Conservation (phyloP, 2,888 invertebrate species). For the Platycnemis pennipes region DNA sequence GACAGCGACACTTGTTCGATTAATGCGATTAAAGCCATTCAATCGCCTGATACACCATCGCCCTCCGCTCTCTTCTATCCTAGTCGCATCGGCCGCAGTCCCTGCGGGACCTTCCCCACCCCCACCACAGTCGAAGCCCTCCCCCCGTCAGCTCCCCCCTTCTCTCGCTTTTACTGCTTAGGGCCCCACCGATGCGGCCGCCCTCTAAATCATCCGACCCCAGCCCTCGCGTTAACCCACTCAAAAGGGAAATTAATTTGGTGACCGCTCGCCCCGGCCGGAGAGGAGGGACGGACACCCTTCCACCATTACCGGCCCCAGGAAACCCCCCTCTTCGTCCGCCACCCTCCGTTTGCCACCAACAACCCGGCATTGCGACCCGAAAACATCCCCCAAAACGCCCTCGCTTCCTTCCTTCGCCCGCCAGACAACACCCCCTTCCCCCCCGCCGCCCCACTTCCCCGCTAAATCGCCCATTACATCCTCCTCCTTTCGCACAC, state of each 20-base stretch:
- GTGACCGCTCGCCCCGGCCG: conserved; percentile 55
- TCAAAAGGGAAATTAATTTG: conserved; percentile 66
- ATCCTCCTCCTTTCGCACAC: neutral
- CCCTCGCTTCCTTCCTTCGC: neutral
- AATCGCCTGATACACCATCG: conserved; percentile 37
- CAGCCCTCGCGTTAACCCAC: conserved; percentile 63
- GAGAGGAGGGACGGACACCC: conserved; percentile 18
- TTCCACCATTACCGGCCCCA: neutral
- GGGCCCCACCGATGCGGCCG: neutral
- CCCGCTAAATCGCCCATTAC: neutral
- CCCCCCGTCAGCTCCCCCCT: neutral
- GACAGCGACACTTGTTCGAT: conserved; percentile 61
- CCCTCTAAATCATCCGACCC: conserved; percentile 55
- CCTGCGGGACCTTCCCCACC: neutral
- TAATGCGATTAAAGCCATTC: conserved; percentile 61
- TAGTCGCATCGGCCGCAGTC: neutral
- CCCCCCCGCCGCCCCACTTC: neutral
- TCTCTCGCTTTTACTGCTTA: neutral
- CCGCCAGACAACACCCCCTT: neutral
- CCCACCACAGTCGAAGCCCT: neutral
- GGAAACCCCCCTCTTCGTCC: no score
- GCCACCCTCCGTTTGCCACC: neutral
- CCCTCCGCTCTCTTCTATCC: neutral
- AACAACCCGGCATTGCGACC: neutral
- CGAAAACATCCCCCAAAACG: conserved; percentile 54